phyloP scores from a whole-genome alignment of 2,797 vertebrate species.

The Meriones psammophilus region DNA sequence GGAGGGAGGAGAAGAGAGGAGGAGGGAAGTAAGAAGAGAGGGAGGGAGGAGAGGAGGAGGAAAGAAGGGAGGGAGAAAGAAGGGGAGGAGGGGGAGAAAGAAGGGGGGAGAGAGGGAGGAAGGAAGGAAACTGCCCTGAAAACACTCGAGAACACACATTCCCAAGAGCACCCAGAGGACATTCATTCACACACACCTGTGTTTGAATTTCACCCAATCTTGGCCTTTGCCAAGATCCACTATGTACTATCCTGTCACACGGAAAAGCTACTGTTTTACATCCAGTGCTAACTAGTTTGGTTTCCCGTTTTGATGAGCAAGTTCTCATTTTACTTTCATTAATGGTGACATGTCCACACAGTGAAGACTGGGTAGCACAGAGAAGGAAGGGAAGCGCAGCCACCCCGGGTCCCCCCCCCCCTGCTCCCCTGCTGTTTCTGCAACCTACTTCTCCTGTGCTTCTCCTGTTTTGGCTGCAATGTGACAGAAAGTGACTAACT shows the following conservation, averaged over 20 bases:
- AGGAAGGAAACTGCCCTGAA: neutral
- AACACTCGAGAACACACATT: neutral
- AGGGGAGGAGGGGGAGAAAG: no score
- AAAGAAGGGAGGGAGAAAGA: no score
- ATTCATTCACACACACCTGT: neutral
- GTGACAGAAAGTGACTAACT: neutral
- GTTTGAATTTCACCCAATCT: neutral
- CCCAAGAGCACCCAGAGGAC: neutral
- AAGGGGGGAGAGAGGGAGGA: neutral
- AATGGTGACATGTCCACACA: neutral
- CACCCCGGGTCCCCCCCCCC: neutral
- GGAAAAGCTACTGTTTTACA: neutral
- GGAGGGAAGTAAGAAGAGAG: neutral
- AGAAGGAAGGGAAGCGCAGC: neutral
- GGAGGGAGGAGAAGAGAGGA: neutral
- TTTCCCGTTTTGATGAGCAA: neutral
- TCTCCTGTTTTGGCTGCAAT: neutral
- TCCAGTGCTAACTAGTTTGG: neutral
- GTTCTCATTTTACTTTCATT: neutral
- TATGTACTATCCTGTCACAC: no score
- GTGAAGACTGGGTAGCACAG: neutral
- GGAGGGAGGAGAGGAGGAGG: neutral
- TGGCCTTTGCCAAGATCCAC: neutral
- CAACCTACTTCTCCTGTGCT: neutral
- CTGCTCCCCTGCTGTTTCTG: neutral